Evolutionary conservation across 2,888 invertebrate genomes (phyloP).

Genomic region (Pandemis heparana): DNA sequence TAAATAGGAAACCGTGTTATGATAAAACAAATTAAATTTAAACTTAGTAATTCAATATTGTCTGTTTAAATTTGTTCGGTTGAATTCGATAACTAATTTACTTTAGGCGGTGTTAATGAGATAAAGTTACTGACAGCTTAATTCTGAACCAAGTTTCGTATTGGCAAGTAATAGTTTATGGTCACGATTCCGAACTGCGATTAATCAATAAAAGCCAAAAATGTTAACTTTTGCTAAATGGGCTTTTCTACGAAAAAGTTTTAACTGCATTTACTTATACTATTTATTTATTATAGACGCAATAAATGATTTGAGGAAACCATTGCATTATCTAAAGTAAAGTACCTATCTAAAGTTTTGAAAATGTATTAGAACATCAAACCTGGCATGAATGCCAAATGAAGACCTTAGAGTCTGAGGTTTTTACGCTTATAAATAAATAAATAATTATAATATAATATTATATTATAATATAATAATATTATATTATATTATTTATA

Average conservation of each 20-base stretch:
- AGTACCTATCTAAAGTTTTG: too few species aligned
- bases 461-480: too few species aligned
- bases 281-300: not conserved
- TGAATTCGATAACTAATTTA: conserved; percentile 27
- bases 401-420: too few species aligned
- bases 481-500: too few species aligned
- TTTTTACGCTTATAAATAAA: too few species aligned
- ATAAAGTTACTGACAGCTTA: conserved; percentile 35
- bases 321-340: too few species aligned
- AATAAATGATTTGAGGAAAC: not conserved
- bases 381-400: too few species aligned
- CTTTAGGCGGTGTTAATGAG: conserved; percentile 29
- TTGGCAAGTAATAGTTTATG: conserved; percentile 11
- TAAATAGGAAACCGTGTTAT: not conserved
- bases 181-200: conserved; percentile 12
- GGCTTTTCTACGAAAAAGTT: not conserved
- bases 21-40: not conserved
- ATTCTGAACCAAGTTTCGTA: conserved; percentile 19
- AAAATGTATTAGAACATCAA: too few species aligned
- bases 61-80: conserved; percentile 2
- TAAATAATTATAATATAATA: too few species aligned
- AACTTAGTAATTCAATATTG: not conserved
- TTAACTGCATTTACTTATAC: not conserved
- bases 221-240: not conserved
- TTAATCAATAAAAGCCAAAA: not conserved